Evolutionary conservation across 2,113 vertebrate species (phyloP).

Genomic region (Daboia siamensis): DNA sequence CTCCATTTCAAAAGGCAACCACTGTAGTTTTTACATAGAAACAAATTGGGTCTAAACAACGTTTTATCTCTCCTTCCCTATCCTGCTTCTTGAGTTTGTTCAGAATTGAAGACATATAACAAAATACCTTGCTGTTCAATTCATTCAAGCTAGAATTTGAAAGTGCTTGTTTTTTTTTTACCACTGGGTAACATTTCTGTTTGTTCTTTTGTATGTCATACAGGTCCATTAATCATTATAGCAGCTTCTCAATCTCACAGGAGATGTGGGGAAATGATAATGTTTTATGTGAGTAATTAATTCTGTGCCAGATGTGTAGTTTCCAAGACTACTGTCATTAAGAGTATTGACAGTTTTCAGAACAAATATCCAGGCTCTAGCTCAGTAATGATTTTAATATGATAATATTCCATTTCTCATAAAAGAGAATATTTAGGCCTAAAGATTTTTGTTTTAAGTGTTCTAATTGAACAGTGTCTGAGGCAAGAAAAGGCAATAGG

Average conservation of each 20-base stretch:
- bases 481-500: conserved; percentile 43
- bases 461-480: conserved; percentile 58
- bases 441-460: conserved; percentile 60
- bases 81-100: not conserved
- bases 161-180: conserved; percentile 38
- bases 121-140: conserved; percentile 48
- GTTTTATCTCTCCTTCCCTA: not conserved
- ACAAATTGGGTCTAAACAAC: not conserved
- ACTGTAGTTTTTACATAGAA: not conserved
- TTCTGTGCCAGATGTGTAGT: conserved; percentile 70
- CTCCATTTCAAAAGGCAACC: not conserved
- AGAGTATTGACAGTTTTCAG: conserved; percentile 66
- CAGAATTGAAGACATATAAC: not conserved
- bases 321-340: conserved; percentile 71
- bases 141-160: conserved; percentile 47
- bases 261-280: conserved; percentile 73
- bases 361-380: conserved; percentile 56
- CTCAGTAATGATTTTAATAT: conserved; percentile 70
- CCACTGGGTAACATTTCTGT: conserved; percentile 52
- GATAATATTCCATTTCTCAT: conserved; percentile 60
- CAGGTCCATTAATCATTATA: conserved; percentile 65
- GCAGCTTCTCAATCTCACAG: conserved; percentile 62
- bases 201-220: conserved; percentile 61
- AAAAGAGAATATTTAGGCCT: conserved; percentile 53
- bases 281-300: conserved; percentile 78